phyloP scores from a whole-genome alignment of 2,113 vertebrate species.

The Lycocorax pyrrhopterus region DNA sequence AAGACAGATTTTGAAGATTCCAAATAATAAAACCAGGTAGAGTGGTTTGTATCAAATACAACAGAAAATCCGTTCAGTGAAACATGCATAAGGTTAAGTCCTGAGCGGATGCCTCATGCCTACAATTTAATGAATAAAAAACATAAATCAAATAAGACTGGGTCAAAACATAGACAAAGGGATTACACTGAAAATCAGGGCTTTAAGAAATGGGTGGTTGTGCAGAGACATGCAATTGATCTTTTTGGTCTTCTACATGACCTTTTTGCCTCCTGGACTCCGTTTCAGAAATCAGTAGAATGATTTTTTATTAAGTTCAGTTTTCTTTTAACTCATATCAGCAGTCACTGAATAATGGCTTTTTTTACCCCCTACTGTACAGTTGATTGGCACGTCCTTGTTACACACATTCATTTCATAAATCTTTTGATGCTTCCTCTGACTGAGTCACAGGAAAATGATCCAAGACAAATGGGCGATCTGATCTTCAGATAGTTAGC shows the following conservation, averaged over 20 bases:
- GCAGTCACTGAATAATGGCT: background rate
- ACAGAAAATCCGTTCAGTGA: background rate
- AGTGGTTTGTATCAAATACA: background rate
- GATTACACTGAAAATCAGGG: background rate
- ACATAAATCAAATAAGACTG: background rate
- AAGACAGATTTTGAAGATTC: background rate
- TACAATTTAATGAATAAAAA: slow-evolving; percentile 2
- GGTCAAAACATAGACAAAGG: background rate
- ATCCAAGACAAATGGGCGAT: slow-evolving; percentile 19
- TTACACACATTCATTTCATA: slow-evolving; percentile 25
- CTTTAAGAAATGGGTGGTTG: background rate
- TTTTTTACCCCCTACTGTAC: background rate
- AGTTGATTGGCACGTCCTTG: slow-evolving; percentile 11
- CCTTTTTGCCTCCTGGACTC: slow-evolving; percentile 28
- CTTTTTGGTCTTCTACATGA: background rate
- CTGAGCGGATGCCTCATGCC: background rate
- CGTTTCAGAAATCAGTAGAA: background rate
- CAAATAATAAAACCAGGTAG: background rate
- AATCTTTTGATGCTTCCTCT: slow-evolving; percentile 35
- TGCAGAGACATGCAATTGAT: background rate
- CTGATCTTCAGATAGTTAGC: slow-evolving; percentile 7
- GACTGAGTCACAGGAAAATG: slow-evolving; percentile 11
- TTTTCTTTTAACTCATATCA: background rate
- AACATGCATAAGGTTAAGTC: background rate
- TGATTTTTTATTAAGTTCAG: slow-evolving; percentile 35